These are phyloP conservation scores for Machimus rusticus DNA, from an alignment of 2,888 invertebrate species.

Conservation along the genomic window DNA sequence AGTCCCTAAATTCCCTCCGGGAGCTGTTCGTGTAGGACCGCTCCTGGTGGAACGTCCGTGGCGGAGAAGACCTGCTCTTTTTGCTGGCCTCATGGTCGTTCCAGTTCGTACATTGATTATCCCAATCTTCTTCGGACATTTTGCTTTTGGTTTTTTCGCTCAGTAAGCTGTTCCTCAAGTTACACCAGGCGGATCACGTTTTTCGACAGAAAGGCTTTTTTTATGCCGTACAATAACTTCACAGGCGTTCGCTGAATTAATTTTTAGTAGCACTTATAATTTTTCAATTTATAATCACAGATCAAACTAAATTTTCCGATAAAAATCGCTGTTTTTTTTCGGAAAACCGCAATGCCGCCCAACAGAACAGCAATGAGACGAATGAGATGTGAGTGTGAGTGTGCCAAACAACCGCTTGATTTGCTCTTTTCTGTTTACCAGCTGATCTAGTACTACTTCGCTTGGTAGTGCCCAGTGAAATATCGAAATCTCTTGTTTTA, in stretches of 20 bases:
- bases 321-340: background rate
- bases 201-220: background rate
- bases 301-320: background rate
- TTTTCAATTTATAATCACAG: background rate
- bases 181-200: background rate
- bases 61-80: background rate
- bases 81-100: background rate
- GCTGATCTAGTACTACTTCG: background rate
- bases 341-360: background rate
- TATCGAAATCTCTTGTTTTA: background rate
- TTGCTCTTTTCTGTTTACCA: background rate
- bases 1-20: background rate
- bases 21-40: background rate
- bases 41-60: background rate
- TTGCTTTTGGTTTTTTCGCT: background rate
- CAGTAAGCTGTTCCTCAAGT: background rate
- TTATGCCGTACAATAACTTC: background rate
- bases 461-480: background rate
- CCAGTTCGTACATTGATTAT: background rate
- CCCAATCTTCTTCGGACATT: conserved; percentile 30
- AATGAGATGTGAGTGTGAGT: background rate
- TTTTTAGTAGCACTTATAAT: background rate
- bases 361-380: background rate
- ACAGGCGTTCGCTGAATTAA: background rate
- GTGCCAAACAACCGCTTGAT: background rate